phyloP scores from a whole-genome alignment of 2,113 vertebrate species.

The Butorides virescens region DNA sequence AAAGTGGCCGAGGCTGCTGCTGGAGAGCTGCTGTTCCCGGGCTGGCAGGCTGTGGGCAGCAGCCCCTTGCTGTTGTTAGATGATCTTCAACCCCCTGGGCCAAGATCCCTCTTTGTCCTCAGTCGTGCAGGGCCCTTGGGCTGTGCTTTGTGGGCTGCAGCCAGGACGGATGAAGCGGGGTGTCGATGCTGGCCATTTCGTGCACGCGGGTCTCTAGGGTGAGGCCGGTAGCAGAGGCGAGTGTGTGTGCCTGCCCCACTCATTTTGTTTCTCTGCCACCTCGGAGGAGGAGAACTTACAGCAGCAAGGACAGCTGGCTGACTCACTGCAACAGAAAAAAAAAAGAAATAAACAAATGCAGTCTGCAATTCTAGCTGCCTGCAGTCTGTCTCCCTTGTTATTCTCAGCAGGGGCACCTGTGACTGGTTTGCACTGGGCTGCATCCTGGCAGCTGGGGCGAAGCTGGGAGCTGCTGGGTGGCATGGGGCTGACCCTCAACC shows the following conservation, averaged over 20 bases:
- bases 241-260: fast-evolving
- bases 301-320: not conserved
- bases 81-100: not conserved
- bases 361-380: not conserved
- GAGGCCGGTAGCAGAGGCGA: not conserved
- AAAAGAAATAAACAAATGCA: not conserved
- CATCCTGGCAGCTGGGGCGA: too few species aligned
- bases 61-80: not conserved
- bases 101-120: fast-evolving
- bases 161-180: not conserved
- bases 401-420: not conserved
- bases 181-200: fast-evolving
- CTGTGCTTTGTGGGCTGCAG: too few species aligned
- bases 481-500: fast-evolving
- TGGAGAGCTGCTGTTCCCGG: too few species aligned
- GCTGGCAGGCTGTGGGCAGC: not conserved
- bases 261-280: not conserved
- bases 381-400: not conserved
- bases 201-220: fast-evolving
- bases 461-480: not conserved
- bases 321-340: not conserved
- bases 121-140: fast-evolving
- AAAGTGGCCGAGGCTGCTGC: not conserved
- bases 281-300: not conserved
- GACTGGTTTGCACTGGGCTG: too few species aligned